A percentile compares a stretch with the other conserved stretches of the same genome.
Conservation (phyloP, 2,113 vertebrate species). For the Numida meleagris region DNA sequence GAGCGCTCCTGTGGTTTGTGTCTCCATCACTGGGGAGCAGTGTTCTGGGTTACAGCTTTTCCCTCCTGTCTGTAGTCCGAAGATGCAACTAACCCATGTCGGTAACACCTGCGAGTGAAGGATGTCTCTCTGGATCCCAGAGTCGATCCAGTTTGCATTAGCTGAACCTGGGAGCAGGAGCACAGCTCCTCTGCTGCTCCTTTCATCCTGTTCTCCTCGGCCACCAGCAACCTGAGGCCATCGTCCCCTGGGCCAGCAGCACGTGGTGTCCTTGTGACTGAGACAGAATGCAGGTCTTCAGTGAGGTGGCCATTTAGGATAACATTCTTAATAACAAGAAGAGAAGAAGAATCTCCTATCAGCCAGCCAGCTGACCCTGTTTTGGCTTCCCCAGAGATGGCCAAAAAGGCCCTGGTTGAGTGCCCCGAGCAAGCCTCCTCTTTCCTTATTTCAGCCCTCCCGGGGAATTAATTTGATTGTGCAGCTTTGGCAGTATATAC, state of each 20-base stretch:
- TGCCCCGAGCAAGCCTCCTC: not conserved
- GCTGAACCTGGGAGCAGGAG: not conserved
- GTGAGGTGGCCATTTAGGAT: not conserved
- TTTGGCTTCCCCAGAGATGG: not conserved
- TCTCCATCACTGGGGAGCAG: not conserved
- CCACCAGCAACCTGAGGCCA: not conserved
- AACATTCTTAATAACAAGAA: not conserved
- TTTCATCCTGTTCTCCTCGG: not conserved
- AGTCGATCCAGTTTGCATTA: rapidly evolving
- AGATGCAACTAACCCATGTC: not conserved
- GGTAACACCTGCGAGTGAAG: not conserved
- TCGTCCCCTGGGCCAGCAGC: rapidly evolving
- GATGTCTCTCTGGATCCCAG: not conserved
- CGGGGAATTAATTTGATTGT: not conserved
- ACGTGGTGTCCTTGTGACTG: not conserved
- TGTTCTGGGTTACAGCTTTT: not conserved
- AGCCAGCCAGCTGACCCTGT: not conserved
- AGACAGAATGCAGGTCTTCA: not conserved
- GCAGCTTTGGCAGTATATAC: not conserved
- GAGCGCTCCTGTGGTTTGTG: slow-evolving; percentile 4
- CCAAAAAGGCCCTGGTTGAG: not conserved
- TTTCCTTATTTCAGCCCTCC: not conserved
- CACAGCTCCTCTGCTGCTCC: not conserved
- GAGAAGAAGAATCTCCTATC: not conserved
- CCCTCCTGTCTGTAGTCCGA: not conserved